phyloP scores from a whole-genome alignment of 2,888 invertebrate genomes.

The Tetheella fluctuosa region DNA sequence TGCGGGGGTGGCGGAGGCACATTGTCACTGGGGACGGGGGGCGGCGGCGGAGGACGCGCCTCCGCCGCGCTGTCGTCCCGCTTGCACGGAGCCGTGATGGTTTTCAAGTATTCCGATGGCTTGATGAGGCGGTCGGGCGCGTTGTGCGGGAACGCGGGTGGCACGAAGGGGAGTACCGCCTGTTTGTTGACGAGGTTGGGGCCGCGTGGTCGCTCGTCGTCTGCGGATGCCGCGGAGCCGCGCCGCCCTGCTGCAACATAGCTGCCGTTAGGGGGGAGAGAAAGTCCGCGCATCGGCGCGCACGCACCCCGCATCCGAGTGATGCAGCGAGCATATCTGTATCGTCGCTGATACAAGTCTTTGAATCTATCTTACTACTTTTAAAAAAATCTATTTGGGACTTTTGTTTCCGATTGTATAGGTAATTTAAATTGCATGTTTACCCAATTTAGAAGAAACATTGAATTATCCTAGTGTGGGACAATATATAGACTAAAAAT shows the following conservation, averaged over 20 bases:
- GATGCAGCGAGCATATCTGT: slow-evolving; percentile 25
- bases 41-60: slow-evolving; percentile 85
- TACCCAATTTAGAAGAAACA: neutral
- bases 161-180: slow-evolving; percentile 94
- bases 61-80: slow-evolving; percentile 82
- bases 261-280: slow-evolving; percentile 63
- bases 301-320: slow-evolving; percentile 54
- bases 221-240: slow-evolving; percentile 71
- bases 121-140: slow-evolving; percentile 94
- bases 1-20: slow-evolving; percentile 68
- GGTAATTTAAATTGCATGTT: neutral
- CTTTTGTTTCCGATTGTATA: neutral
- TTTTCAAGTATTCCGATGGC: slow-evolving; percentile 95
- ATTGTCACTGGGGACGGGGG: slow-evolving; percentile 72
- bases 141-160: slow-evolving; percentile 93
- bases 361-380: neutral
- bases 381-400: neutral
- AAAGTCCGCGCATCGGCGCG: slow-evolving; percentile 72
- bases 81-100: slow-evolving; percentile 88
- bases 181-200: slow-evolving; percentile 92
- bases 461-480: neutral
- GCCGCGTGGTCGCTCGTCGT: slow-evolving; percentile 82
- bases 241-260: slow-evolving; percentile 75
- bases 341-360: neutral
- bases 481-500: neutral